These are phyloP conservation scores for Tetraneura akinire DNA, from an alignment of 1,140 invertebrate genomes.

Conservation along the genomic window DNA sequence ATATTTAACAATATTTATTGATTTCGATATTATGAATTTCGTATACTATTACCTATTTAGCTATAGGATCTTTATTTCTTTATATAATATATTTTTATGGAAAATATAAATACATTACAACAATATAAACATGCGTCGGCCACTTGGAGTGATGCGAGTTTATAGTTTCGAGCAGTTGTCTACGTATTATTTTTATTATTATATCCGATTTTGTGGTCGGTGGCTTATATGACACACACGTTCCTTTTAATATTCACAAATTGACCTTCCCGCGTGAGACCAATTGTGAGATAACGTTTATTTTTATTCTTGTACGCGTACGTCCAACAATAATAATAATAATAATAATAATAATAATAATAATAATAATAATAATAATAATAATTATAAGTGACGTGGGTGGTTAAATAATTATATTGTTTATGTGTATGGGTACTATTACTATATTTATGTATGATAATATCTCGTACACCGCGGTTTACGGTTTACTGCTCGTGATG, in stretches of 20 bases:
- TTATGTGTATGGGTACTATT: too few relatives aligned
- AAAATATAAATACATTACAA: not conserved
- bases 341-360: too few relatives aligned
- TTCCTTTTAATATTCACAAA: constrained; percentile 31
- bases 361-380: too few relatives aligned
- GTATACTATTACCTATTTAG: too few relatives aligned
- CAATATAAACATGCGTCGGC: not conserved
- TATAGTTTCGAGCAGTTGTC: not conserved
- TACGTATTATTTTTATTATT: too few relatives aligned
- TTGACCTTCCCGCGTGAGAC: constrained; percentile 44
- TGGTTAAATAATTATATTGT: constrained; percentile 34
- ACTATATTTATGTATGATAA: too few relatives aligned
- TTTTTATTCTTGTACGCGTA: constrained; percentile 26
- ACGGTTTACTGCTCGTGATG: too few relatives aligned
- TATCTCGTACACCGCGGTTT: too few relatives aligned
- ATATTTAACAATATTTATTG: too few relatives aligned
- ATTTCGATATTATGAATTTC: too few relatives aligned
- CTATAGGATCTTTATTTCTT: too few relatives aligned
- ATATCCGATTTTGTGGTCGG: not conserved
- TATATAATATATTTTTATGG: not conserved
- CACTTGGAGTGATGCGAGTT: too few relatives aligned
- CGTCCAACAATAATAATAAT: constrained; percentile 23
- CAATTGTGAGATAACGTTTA: constrained; percentile 51
- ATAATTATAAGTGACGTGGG: constrained; percentile 32
- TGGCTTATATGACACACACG: not conserved